Evolutionary conservation across 1,140 invertebrate species (phyloP), one percentile per base, ranked within the genome.

Genomic region (Phymastichus coffea): DNA sequence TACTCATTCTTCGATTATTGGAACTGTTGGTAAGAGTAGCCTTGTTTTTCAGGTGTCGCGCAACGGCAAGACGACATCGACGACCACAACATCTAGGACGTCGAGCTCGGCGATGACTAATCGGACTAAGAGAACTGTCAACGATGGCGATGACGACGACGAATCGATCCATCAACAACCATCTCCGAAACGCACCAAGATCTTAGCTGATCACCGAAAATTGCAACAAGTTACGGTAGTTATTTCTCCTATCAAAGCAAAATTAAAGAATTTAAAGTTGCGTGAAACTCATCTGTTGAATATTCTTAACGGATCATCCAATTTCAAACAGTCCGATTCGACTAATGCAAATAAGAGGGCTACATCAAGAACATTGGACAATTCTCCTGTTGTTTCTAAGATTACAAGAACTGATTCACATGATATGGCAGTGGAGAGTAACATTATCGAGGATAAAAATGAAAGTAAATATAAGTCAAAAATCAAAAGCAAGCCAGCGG

Each of bases 41-140:
- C n/a, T 48, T 60, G 49, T 60, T 46, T 60, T 54, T 53, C 51
- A 60, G 49, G 37, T 47, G 10, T 37, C 57, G n/a, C n/a, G n/a
- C n/a, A n/a, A n/a, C n/a, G n/a, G n/a, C 30, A 8, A 12, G 10
- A 22, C 3, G 14, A 23, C 20, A 8, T 8, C 22, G 14, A 33
- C 35, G 37, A 38, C 49, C 20, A 52, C n/a, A 10, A 23, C 19
- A n/a, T n/a, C 14, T 2, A 41, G 14, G 22, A 35, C n/a, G 26
- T 23, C 46, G 2, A 30, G 7, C 7, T 14, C 44, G 33, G 12
- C 20, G 37, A 54, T 23, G 10, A n/a, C n/a, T n/a, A 37, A 33
- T 53, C 63, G 41, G 54, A 60, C 4, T 53, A 61, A 55, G 8
- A 38, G 25, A 3, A 3, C 41, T 20, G 37, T 25, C 19, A 20